Evolutionary conservation across 2,888 invertebrate species (phyloP).

Genomic region (Anarsia innoxiella): DNA sequence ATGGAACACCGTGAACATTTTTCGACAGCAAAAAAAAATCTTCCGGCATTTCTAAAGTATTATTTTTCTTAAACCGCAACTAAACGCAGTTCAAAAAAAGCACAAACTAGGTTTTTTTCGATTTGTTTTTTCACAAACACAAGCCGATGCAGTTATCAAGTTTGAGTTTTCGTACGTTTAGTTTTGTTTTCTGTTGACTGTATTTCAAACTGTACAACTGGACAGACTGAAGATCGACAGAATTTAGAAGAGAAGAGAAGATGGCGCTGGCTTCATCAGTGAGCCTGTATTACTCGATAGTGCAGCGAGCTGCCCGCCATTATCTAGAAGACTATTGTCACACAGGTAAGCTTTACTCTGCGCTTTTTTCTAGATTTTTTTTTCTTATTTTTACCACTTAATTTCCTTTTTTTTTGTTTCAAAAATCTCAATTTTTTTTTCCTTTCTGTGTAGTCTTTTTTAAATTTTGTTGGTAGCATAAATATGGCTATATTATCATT

Average conservation of each 20-base stretch:
- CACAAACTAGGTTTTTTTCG: constrained; percentile 51
- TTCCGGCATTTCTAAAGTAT: constrained; percentile 23
- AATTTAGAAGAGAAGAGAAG: constrained; percentile 41
- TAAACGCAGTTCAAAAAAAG: constrained; percentile 59
- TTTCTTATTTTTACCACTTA: background rate
- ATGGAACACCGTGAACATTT: constrained; percentile 14
- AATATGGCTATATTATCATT: no score
- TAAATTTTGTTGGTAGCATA: background rate
- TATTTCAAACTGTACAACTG: constrained; percentile 34
- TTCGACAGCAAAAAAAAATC: constrained; percentile 38
- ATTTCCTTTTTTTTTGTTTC: background rate
- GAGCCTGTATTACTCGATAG: constrained; percentile 81
- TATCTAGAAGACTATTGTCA: constrained; percentile 81
- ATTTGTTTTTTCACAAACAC: constrained; percentile 32
- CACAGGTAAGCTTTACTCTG: constrained; percentile 71
- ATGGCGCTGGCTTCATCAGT: constrained; percentile 79
- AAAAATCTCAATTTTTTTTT: background rate
- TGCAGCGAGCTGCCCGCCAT: constrained; percentile 80
- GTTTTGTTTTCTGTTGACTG: constrained; percentile 42
- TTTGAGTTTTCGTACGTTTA: constrained; percentile 51
- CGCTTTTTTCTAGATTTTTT: background rate
- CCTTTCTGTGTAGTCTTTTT: background rate
- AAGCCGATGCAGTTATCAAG: constrained; percentile 46
- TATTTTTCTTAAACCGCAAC: constrained; percentile 40
- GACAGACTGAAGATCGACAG: constrained; percentile 35